Evolutionary conservation across 2,113 vertebrate genomes (phyloP), one percentile per base, ranked within the genome.

Genomic region (Sigmodon hispidus): DNA sequence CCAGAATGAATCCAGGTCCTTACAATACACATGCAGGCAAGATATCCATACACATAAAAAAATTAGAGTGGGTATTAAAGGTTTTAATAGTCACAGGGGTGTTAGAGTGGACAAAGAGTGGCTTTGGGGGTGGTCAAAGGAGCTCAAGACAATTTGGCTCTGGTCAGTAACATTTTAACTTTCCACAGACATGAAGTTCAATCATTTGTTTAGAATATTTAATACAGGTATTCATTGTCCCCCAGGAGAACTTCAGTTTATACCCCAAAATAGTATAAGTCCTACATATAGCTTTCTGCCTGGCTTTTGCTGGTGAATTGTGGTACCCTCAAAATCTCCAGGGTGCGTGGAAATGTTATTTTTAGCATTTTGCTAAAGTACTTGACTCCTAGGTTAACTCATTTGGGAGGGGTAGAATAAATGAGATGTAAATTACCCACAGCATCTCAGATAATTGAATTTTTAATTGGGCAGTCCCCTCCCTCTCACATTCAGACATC

Each of bases 281-380:
- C 91, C 86, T 67, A 61, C 90, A 11, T 69, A 87, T 75, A 52
- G 77, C 70, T 93, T 92, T 94, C 87, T 93, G 95, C 76, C 92
- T 94, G 89, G 63, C 87, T 96, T 94, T 88, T 95, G 59, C 59
- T 95, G n/a, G 63, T 59, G 90, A 94, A 76, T 26, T 79, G 57
- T 84, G 83, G 69, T 92, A 84, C 48, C 55, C 13, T 24, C 21
- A 43, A 57, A 76, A 69, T 90, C 96, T 93, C 77, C 19, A 40
- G 69, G 63, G 87, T 59, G 11, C 43, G 57, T 65, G 43, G 90
- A 72, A 94, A 48, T n/a, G 29, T 93, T 92, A 91, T 59, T 88
- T 96, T 91, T 91, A 83, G 80, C 3, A 12, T 86, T 72, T 69
- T 95, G 73, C 84, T 96, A 21, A 96, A 77, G 36, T 67, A 17